Conservation (phyloP, 2,888 invertebrate species). For the Limnephilus marmoratus region DNA sequence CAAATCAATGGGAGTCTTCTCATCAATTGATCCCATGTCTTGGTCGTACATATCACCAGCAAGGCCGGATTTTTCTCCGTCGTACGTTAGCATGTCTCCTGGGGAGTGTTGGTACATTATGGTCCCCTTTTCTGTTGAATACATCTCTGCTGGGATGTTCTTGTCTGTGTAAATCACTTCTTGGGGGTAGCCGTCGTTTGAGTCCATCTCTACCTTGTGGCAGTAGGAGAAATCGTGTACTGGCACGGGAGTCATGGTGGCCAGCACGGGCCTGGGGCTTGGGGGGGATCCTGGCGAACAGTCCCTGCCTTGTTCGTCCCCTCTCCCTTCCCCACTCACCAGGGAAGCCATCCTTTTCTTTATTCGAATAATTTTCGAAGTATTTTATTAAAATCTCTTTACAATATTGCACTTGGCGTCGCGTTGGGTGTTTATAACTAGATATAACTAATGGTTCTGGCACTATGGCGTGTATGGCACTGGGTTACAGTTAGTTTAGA, state of each 20-base stretch:
- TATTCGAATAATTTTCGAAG: constrained; percentile 68
- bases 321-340: constrained; percentile 65
- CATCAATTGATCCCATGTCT: constrained; percentile 78
- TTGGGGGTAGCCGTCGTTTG: constrained; percentile 79
- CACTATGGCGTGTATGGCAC: constrained; percentile 64
- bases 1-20: constrained; percentile 87
- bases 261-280: constrained; percentile 85
- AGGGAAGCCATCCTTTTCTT: constrained; percentile 69
- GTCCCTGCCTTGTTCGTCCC: constrained; percentile 66
- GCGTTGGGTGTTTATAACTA: constrained; percentile 22
- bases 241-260: constrained; percentile 93
- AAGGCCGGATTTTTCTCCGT: constrained; percentile 70
- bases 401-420: constrained; percentile 51
- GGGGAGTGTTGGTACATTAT: constrained; percentile 74
- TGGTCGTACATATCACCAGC: constrained; percentile 76
- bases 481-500: constrained; percentile 60
- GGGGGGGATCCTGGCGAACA: constrained; percentile 77
- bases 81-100: constrained; percentile 71
- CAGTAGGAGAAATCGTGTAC: constrained; percentile 83
- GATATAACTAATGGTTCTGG: constrained; percentile 20
- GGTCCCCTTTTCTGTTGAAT: constrained; percentile 77
- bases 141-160: constrained; percentile 78
- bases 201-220: constrained; percentile 81
- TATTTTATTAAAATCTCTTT: constrained; percentile 16
- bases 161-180: constrained; percentile 79